Evolutionary conservation across 1,140 invertebrate genomes (phyloP), one percentile per base, ranked within the genome.

Genomic region (Zophobas morio): DNA sequence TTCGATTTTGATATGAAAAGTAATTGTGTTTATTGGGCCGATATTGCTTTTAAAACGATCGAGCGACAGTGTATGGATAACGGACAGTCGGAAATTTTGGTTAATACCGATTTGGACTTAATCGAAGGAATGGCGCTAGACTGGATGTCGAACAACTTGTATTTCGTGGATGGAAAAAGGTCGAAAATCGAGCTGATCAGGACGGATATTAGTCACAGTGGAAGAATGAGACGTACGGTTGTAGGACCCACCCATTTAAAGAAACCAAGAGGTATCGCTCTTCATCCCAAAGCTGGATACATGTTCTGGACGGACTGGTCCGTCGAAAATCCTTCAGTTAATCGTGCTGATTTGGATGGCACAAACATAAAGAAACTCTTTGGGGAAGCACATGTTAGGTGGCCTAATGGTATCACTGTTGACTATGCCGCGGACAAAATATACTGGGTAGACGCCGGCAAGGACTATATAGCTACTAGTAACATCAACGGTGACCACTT

Each of bases 261-360:
- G 40, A 96, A 96, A 83, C 96, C 96, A 0, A 87, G 96, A 80
- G 96, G 96, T 3, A 95, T 99, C 66, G 95, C 95, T 0, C 90
- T 98, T 0, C 95, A 98, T 89, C 96, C 96, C 0, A 88, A 89
- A 78, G 90, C 91, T 74, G 96, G 96, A 8, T 95, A 93, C 80
- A 88, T 98, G 82, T 98, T 96, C 83, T 96, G 96, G 95, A 97
- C 96, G 0, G 97, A 99, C 86, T 98, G 97, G 96, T 94, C 96
- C 20, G 89, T 88, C 6, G 89, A 87, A 40, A 90, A 91, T 78
- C 93, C 95, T 0, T 92, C 93, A 0, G 94, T 99, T 32, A 95
- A 95, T 40, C 86, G 96, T 56, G 93, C 96, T 1, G 94, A 94
- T 83, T 89, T 98, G 76, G 96, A 99, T 86, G 97, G 97, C 0